Evolutionary conservation across 1,140 invertebrate genomes (phyloP).

Genomic region (Bombus consobrinus): DNA sequence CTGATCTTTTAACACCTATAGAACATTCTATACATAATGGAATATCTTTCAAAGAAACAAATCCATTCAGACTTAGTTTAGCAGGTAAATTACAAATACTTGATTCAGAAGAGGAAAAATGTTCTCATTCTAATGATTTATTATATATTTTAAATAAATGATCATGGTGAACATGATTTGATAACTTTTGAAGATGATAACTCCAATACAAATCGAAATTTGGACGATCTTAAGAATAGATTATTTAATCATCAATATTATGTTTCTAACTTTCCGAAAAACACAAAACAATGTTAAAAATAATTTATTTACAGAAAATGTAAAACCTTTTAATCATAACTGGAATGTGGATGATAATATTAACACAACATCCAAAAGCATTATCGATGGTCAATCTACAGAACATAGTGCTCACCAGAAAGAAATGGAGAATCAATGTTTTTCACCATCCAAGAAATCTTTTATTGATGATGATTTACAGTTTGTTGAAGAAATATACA

Average conservation of each 20-base stretch:
- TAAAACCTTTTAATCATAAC: background rate
- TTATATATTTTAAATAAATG: background rate
- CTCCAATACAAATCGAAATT: background rate
- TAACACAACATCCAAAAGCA: background rate
- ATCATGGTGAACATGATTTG: background rate
- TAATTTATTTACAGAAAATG: background rate
- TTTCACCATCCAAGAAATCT: background rate
- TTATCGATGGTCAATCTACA: background rate
- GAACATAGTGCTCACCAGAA: background rate
- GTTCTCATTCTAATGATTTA: background rate
- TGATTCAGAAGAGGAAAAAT: background rate
- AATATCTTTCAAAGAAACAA: conserved; percentile 39
- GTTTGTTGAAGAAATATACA: background rate
- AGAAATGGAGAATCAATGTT: background rate
- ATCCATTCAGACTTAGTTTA: conserved; percentile 51
- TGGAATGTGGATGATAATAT: background rate
- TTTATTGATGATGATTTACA: background rate
- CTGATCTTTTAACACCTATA: background rate
- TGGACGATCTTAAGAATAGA: background rate
- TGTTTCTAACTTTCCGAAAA: background rate
- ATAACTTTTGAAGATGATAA: background rate
- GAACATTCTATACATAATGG: background rate
- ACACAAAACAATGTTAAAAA: background rate
- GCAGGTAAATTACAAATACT: background rate
- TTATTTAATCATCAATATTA: background rate